These are phyloP conservation scores for Zhuqinia jingwanae DNA, from an alignment of 2,888 invertebrate genomes.

Conservation along the genomic window DNA sequence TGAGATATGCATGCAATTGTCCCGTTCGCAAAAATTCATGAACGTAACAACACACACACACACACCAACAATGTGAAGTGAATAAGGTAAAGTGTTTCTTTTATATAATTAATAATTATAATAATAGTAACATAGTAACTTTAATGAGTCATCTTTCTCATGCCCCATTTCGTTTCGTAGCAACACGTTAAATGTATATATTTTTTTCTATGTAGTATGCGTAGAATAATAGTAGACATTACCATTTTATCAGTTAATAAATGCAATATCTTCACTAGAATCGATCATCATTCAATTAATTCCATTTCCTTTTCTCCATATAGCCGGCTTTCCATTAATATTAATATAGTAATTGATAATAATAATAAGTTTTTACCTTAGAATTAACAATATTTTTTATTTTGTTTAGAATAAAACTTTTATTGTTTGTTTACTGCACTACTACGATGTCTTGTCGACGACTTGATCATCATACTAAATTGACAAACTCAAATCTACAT, in stretches of 20 bases:
- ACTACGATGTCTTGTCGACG: neutral
- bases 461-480: neutral
- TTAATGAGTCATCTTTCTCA: constrained; percentile 24
- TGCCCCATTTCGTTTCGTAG: constrained; percentile 28
- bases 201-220: too few species aligned
- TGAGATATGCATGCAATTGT: neutral
- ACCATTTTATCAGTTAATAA: constrained; percentile 42
- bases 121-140: constrained; percentile 6
- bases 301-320: constrained; percentile 7
- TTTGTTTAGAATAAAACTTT: constrained; percentile 23
- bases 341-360: neutral
- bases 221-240: constrained; percentile 3
- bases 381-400: constrained; percentile 32
- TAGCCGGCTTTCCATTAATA: constrained; percentile 21
- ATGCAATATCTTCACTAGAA: constrained; percentile 63
- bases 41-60: neutral
- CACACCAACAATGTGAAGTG: constrained; percentile 5
- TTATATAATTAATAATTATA: neutral
- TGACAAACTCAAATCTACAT: neutral
- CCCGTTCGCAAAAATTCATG: neutral
- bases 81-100: neutral
- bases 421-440: neutral
- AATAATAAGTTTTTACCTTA: constrained; percentile 20
- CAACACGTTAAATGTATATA: constrained; percentile 20
- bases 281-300: constrained; percentile 57